Base-by-base conservation (phyloP, 2,888 invertebrate species). In the Leptopilina syphax region DNA sequence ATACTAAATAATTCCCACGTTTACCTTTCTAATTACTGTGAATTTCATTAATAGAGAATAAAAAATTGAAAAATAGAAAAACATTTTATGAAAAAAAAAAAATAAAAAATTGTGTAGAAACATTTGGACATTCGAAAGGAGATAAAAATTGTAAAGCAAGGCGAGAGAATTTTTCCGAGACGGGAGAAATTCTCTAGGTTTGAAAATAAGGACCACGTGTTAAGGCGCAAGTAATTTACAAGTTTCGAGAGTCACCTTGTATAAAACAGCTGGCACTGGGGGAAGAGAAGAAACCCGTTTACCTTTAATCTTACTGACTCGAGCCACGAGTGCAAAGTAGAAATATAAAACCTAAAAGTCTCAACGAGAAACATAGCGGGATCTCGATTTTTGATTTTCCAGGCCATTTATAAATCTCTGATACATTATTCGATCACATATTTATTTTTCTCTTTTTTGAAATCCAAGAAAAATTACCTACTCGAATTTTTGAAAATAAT, bases 221-320 rank as follows among this genome's bases (percentile, higher is more conserved):
- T 27, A 57, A 50, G 50, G 27, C 44, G 8, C 8, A 73, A 1
- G n/a, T 57, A 57, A 73, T 73, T 73, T 57, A 41, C 34, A 60
- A 73, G 57, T 73, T 57, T 73, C 57, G 73, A 73, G 73, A 73
- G n/a, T 34, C 73, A 73, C 73, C 73, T 60, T 73, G 73, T 73
- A 73, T 73, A 73, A 60, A 73, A 60, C 70, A 73, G 73, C 73
- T 57, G 57, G 73, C 41, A n/a, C 57, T 54, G 54, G 57, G 50
- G 73, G 73, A 73, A 73, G 82, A 85, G 84, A 85, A 86, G 88
- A 89, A 89, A 89, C 89, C 87, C 87, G 89, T 89, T 89, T 89
- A 89, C 89, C 89, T 89, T 88, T 89, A 89, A 89, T 89, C 88
- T 88, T 83, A 54, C 73, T 57, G 57, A 73, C 73, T 54, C 57